phyloP scores from a whole-genome alignment of 2,797 vertebrate species.

The Apodemus agrarius region DNA sequence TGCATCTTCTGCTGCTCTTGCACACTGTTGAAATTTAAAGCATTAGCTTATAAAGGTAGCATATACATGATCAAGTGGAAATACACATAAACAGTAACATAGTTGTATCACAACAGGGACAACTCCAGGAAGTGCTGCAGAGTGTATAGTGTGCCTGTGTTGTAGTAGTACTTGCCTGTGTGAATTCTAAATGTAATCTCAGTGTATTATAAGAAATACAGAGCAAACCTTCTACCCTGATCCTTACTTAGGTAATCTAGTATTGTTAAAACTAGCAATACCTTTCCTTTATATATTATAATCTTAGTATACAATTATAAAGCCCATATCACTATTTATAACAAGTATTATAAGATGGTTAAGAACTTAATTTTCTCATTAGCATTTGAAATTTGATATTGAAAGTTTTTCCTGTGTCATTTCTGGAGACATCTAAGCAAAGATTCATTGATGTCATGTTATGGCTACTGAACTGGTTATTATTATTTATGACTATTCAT shows the following conservation, averaged over 20 bases:
- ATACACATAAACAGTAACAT: neutral
- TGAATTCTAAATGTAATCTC: neutral
- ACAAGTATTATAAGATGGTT: neutral
- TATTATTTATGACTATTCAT: neutral
- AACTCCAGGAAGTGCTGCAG: neutral
- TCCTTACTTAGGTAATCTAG: neutral
- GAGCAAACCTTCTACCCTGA: neutral
- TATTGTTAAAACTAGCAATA: neutral
- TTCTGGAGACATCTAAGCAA: neutral
- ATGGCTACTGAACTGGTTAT: neutral
- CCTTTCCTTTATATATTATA: neutral
- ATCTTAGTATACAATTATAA: neutral
- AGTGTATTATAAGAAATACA: neutral
- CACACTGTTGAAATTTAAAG: conserved; percentile 32
- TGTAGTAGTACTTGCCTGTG: neutral
- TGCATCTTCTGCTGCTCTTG: neutral
- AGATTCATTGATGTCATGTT: neutral
- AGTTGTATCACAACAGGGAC: conserved; percentile 26
- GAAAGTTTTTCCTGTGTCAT: neutral
- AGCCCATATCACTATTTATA: neutral
- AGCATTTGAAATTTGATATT: neutral
- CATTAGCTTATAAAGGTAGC: neutral
- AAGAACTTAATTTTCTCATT: neutral
- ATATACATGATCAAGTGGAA: conserved; percentile 22
- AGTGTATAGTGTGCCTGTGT: neutral